Base-by-base conservation (phyloP, 1,140 invertebrate genomes). In the Drosophila bifasciata region DNA sequence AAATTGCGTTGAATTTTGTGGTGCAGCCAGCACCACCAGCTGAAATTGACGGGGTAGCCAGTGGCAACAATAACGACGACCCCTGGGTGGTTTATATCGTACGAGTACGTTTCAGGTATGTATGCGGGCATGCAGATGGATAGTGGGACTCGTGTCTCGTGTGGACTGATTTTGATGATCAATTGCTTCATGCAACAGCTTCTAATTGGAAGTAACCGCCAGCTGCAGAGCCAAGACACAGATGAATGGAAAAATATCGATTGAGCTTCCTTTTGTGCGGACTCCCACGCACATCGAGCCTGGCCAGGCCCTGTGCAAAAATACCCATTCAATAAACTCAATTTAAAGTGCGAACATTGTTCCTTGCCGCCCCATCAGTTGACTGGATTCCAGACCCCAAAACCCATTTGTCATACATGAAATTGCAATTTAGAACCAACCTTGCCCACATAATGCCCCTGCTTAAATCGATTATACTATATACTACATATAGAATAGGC, bases 1-100 rank as follows among this genome's bases (percentile, higher is more conserved):
- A 88, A 88, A 88, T 88, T 88, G 83, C 83, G 83, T 88, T 88
- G 84, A 88, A 88, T 88, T 88, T 88, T 88, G 83, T 79, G 83
- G 83, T 88, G 83, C 83, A 88, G 83, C 74, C 83, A n/a, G n/a
- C n/a, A 68, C 66, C 64, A 68, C 21, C 66, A 88, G 83, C 83
- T 88, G 83, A 83, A 88, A 78, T 88, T 88, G 83, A 88, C 83
- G 78, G 83, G 52, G 63, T 74, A 86, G 81, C 77, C 77, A 81
- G 53, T 69, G 77, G 81, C 81, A 85, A 85, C 81, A 85, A 85
- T 85, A 85, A 86, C 80, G 77, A 81, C 79, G 77, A 81, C 79
- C 70, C 67, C 68, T 71, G 67, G 66, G 40, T 70, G 53, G 67
- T 19, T 70, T 49, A 64, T 50, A 41, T 50, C 16, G 43, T 11